Conservation (phyloP, 2,797 vertebrate genomes). For the Prunella strophiata region DNA sequence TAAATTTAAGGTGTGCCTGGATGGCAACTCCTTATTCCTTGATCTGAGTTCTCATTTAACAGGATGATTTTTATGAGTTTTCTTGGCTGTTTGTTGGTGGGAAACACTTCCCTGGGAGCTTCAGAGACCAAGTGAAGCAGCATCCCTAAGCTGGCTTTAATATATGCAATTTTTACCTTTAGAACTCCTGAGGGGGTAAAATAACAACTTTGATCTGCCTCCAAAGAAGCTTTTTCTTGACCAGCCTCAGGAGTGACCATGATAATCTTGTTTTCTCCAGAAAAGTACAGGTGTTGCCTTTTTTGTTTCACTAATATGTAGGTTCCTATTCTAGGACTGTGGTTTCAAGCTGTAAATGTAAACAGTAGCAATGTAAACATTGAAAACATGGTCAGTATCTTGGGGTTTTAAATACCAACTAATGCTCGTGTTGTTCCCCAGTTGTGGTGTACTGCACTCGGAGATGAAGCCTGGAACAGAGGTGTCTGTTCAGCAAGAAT, state of each 20-base stretch:
- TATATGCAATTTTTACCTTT: not conserved
- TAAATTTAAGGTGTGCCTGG: not conserved
- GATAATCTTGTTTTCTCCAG: constrained; percentile 5
- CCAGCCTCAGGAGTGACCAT: not conserved
- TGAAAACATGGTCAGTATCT: not conserved
- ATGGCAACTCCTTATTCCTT: not conserved
- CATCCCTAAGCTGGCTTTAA: not conserved
- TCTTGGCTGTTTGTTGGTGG: not conserved
- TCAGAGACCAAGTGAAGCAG: not conserved
- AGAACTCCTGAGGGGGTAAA: not conserved
- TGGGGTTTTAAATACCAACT: not conserved
- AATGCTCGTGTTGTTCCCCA: not conserved
- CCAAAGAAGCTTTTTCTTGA: not conserved
- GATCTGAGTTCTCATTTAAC: not conserved
- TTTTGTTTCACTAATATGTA: not conserved
- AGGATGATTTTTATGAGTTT: not conserved
- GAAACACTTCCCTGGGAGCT: not conserved
- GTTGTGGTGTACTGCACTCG: not conserved
- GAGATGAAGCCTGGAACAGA: not conserved
- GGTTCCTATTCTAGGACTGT: not conserved
- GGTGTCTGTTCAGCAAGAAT: not conserved
- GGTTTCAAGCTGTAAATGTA: not conserved
- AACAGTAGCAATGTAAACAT: not conserved
- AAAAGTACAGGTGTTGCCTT: not conserved
- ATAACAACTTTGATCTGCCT: not conserved